Conservation (phyloP, 2,888 invertebrate species). For the Taenaris catops region DNA sequence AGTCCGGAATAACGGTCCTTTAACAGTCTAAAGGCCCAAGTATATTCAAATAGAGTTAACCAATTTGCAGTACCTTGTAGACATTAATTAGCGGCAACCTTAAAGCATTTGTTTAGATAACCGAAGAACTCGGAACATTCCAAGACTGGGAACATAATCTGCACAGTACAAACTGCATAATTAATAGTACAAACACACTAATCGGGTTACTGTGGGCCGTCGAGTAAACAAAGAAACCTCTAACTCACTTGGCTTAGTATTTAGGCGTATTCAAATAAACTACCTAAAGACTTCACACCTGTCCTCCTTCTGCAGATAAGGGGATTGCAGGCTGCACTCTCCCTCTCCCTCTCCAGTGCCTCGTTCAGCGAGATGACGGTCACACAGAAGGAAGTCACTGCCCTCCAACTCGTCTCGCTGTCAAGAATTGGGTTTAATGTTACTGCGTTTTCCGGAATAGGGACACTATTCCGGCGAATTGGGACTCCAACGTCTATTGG, state of each 20-base stretch:
- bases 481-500: too few species aligned
- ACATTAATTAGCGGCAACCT: slow-evolving; percentile 17
- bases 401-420: too few species aligned
- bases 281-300: too few species aligned
- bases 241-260: slow-evolving; percentile 21
- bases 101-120: slow-evolving; percentile 13
- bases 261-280: slow-evolving; percentile 13
- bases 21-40: neutral
- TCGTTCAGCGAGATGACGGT: too few species aligned
- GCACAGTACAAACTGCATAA: slow-evolving; percentile 43
- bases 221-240: slow-evolving; percentile 29
- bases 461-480: too few species aligned
- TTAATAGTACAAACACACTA: slow-evolving; percentile 48
- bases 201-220: slow-evolving; percentile 39
- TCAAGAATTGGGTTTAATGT: too few species aligned
- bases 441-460: too few species aligned
- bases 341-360: too few species aligned
- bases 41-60: slow-evolving; percentile 2
- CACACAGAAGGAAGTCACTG: too few species aligned
- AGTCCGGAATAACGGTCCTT: too few species aligned
- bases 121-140: slow-evolving; percentile 18
- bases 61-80: slow-evolving; percentile 11
- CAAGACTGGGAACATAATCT: slow-evolving; percentile 30
- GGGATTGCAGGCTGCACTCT: too few species aligned
- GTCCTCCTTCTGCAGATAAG: too few species aligned